Base-by-base conservation (phyloP, 2,797 vertebrate genomes). In the Hydrocynus forskahlii region DNA sequence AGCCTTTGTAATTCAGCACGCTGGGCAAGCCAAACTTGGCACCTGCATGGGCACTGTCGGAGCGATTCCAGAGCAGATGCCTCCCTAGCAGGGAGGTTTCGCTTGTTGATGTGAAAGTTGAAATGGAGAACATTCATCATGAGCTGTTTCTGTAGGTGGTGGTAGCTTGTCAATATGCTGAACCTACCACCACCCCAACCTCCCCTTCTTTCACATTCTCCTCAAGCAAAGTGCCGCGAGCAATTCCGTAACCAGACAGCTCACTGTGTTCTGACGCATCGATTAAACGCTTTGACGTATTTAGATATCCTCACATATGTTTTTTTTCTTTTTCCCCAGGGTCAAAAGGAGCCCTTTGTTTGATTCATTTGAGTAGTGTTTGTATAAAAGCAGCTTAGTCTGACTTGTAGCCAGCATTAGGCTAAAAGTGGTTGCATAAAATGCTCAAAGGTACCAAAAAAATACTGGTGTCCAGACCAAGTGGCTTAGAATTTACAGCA, bases 51-150 rank as follows among this genome's bases (percentile, higher is more conserved):
- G 70, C 17, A 10, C 69, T 19, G 6, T 35, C 19, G 59, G 50
- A 59, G 64, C 35, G 38, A n/a, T 67, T 43, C 38, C 64, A 67
- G 9, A 74, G 55, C 72, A 43, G 72, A 60, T 60, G 72, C 71
- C 50, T 50, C 1, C 62, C 73, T 71, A 75, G 83, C 66, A 76
- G 80, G 83, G 74, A 81, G 71, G 81, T 25, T 73, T 71, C 23
- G 38, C 77, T 54, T 69, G 62, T 80, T 70, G 74, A 83, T 83
- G 78, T 63, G 73, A 80, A 75, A 79, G 72, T 79, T 83, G 76
- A 78, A 62, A 69, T 17, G 76, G 66, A 62, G 76, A 68, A 78
- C 72, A 25, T 48, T 79, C 52, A 76, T 75, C 54, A 43, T 35
- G 12, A 35, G 52, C 48, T 23, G 64, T 25, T 72, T 59, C 78